A percentile compares a stretch with the other conserved stretches of the same genome.
phyloP scores from a whole-genome alignment of 2,888 invertebrate genomes.

The Aproaerema taeniolella region DNA sequence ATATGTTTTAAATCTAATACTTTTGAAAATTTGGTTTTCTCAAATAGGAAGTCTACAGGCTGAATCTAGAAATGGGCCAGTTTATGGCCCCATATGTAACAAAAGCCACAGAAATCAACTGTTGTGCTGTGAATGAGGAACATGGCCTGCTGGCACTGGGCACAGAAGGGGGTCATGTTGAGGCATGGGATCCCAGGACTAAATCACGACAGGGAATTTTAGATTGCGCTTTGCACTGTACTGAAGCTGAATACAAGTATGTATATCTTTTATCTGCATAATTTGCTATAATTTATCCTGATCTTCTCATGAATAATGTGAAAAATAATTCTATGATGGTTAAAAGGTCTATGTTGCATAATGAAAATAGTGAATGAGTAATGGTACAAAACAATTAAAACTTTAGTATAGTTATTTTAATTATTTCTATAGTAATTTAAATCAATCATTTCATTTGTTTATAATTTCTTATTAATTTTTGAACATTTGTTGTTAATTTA shows the following conservation, averaged over 20 bases:
- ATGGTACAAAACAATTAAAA: too few relatives aligned
- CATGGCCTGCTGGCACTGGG: constrained; percentile 93
- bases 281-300: constrained; percentile 8
- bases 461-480: too few relatives aligned
- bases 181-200: constrained; percentile 97
- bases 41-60: constrained; percentile 91
- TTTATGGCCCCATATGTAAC: constrained; percentile 92
- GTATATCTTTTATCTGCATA: constrained; percentile 9
- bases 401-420: too few relatives aligned
- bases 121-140: constrained; percentile 89
- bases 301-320: too few relatives aligned
- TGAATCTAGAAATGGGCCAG: constrained; percentile 97
- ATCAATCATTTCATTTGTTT: too few relatives aligned
- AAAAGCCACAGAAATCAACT: constrained; percentile 86
- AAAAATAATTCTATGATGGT: too few relatives aligned
- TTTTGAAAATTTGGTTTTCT: constrained; percentile 18
- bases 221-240: constrained; percentile 86
- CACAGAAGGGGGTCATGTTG: constrained; percentile 93
- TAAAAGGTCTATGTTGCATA: too few relatives aligned
- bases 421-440: too few relatives aligned
- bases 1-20: too few relatives aligned
- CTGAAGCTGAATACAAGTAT: constrained; percentile 69
- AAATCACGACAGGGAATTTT: constrained; percentile 86
- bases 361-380: too few relatives aligned
- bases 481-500: too few relatives aligned